Conservation (phyloP, 2,113 vertebrate genomes). For the Smithornis capensis region DNA sequence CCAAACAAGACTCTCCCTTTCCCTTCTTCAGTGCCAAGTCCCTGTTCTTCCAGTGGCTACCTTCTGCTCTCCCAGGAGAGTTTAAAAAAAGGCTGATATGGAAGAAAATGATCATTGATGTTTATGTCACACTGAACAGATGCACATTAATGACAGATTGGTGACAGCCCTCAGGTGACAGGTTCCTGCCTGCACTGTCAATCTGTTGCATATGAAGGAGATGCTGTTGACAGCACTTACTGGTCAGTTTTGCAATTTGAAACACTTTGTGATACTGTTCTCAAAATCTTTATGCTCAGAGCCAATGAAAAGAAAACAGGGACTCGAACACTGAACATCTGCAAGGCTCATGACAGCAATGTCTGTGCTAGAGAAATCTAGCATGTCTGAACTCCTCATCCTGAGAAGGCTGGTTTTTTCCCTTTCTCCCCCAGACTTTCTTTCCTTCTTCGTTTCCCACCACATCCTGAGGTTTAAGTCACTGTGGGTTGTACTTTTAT, state of each 20-base stretch:
- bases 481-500: background rate
- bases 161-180: background rate
- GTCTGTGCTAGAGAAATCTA: slow-evolving; percentile 21
- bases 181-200: background rate
- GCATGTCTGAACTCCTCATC: slow-evolving; percentile 22
- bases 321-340: slow-evolving; percentile 20
- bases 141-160: background rate
- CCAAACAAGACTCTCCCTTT: background rate
- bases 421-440: background rate
- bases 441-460: background rate
- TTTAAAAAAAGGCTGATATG: background rate
- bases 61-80: background rate
- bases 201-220: background rate
- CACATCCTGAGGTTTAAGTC: slow-evolving; percentile 11
- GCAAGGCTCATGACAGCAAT: slow-evolving; percentile 23
- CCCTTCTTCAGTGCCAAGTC: background rate
- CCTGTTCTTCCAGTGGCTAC: background rate
- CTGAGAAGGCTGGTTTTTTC: background rate
- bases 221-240: background rate
- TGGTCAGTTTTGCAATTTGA: background rate
- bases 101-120: background rate
- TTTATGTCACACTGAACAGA: background rate
- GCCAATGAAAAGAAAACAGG: slow-evolving; percentile 46
- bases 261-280: background rate
- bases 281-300: background rate